Conservation (phyloP, 2,888 invertebrate species). For the Rotaria socialis region DNA sequence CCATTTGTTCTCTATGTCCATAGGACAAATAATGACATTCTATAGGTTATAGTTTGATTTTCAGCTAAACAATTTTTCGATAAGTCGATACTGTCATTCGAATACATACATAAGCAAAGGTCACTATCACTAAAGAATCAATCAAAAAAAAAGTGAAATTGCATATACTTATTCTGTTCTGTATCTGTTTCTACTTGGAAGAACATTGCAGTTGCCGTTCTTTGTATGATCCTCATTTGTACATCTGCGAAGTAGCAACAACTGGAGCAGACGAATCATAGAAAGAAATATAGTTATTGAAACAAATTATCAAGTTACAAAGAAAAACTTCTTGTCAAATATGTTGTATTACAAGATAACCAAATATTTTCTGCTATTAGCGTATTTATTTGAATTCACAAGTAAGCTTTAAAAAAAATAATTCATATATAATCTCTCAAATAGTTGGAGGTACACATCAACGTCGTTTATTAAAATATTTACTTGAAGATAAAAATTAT, state of each 20-base stretch:
- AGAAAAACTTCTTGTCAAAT: no score
- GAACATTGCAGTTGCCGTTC: background rate
- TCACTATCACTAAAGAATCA: background rate
- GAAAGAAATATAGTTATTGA: background rate
- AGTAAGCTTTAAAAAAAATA: background rate
- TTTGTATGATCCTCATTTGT: background rate
- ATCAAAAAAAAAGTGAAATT: background rate
- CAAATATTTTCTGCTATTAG: background rate
- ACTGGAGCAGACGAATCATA: background rate
- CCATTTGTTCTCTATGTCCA: background rate
- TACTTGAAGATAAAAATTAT: constrained; percentile 36
- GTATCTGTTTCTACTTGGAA: background rate
- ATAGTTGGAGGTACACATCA: constrained; percentile 39
- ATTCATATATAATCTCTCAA: background rate
- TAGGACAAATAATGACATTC: background rate
- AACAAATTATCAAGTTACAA: background rate
- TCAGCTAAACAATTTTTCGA: background rate
- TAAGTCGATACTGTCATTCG: background rate
- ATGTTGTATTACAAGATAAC: background rate
- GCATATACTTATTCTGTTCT: background rate
- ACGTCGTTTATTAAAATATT: constrained; percentile 40
- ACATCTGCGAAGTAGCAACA: background rate
- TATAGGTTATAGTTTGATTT: background rate
- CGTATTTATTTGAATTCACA: background rate
- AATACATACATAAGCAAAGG: background rate